Percentiles rank a stretch among this genome's conserved stretches.
Evolutionary conservation across 37 sponge, comb jelly and placozoan species (phyloP).

Genomic region (Ianthella basta): DNA sequence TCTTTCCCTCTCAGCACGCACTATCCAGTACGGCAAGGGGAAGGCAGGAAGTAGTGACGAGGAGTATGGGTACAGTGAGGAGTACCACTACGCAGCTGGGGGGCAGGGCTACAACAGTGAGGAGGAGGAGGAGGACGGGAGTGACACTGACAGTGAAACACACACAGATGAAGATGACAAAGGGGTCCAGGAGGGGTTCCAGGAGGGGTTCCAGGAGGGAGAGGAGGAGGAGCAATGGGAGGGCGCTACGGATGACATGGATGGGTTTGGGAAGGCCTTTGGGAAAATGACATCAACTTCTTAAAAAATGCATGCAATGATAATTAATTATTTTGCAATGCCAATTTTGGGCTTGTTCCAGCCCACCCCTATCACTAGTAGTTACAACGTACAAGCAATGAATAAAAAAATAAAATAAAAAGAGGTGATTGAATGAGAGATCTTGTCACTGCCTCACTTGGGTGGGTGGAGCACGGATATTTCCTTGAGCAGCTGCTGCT

Average conservation of each 20-base stretch:
- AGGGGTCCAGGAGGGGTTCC: too few relatives aligned
- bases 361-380: not conserved
- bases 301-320: not conserved
- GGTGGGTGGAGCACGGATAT: conserved; percentile 53
- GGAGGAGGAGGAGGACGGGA: conserved; percentile 37
- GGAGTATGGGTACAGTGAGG: not conserved
- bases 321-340: not conserved
- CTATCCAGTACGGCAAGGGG: not conserved
- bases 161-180: not conserved
- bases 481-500: conserved; percentile 55
- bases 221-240: conserved; percentile 36
- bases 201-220: conserved; percentile 28
- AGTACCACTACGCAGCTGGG: conserved; percentile 18
- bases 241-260: not conserved
- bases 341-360: not conserved
- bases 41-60: not conserved
- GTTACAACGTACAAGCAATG: too few relatives aligned
- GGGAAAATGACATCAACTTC: not conserved
- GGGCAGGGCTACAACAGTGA: conserved; percentile 7
- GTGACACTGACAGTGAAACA: not conserved
- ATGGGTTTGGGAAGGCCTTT: conserved; percentile 33
- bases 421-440: too few relatives aligned
- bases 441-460: too few relatives aligned
- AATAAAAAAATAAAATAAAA: too few relatives aligned
- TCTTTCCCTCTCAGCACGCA: not conserved